Evolutionary conservation across 2,113 vertebrate species (phyloP), one percentile per base, ranked within the genome.

Genomic region (Elgaria multicarinata): DNA sequence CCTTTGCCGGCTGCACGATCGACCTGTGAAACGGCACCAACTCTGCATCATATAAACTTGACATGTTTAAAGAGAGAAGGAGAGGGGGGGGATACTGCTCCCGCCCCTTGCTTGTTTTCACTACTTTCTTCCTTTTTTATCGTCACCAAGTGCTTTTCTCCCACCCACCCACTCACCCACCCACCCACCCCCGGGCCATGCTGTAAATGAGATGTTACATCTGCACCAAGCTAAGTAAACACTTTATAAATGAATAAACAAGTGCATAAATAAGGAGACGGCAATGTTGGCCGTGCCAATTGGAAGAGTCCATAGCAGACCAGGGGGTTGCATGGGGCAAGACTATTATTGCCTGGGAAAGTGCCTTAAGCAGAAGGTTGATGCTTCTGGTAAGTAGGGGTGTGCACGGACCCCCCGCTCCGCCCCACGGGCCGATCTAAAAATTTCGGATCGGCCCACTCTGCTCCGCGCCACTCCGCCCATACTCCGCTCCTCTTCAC

Each of bases 201-300:
- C 96, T 96, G 97, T 97, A 97, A 97, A 97, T 97, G 97, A 97
- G 97, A 97, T 97, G 97, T 97, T 97, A 97, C 97, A 97, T 97
- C 96, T 97, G 95, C 95, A 93, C 93, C 74, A 85, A 96, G 94
- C 97, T 96, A 97, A 97, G 96, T 95, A 97, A 97, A 97, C 95
- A 96, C 96, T 97, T 97, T 96, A 96, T 93, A 97, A 97, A 97
- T 96, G 96, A 97, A 97, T 97, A 97, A 97, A 97, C 96, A 97
- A 96, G 95, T 90, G 95, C 96, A 96, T 97, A 97, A 97, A 97
- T 97, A 96, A 97, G 92, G 93, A 96, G 96, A 94, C 89, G 93
- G 93, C 93, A 91, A 87, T 93, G 66, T 74, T 1, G 82, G 79
- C n/a, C 14, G 85, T 89, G 87, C 64, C 91, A 16, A 83, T 82